Base-by-base conservation (phyloP, 2,888 invertebrate species). In the Odontocerum albicorne region DNA sequence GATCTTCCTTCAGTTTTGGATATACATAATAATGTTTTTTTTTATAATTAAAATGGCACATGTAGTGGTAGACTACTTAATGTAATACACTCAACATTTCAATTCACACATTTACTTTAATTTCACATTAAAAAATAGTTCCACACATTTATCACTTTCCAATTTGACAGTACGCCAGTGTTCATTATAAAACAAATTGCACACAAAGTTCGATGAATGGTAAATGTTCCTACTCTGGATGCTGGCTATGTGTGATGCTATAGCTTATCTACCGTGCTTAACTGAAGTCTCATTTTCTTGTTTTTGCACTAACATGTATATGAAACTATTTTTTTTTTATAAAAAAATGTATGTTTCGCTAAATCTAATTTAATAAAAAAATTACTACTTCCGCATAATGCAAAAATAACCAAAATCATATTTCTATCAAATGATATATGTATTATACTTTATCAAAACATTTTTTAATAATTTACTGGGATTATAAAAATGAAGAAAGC, bases 41-140 rank as follows among this genome's bases (percentile, higher is more conserved):
- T 40, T 31, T 59, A 59, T 53, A 44, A 44, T 55, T 58, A 56
- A 59, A 61, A 61, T 61, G 61, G 61, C 61, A 61, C 61, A 59
- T 56, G 39, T 47, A 55, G 60, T 60, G 60, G 60, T 60, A 57
- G 45, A 55, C 60, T 57, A 60, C 57, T 43, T 50, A 49, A 33
- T 33, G 10, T 10, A 33, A 33, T 6, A 33, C 13, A 12, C 6
- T 27, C 4, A 7, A 7, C 27, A 27, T 7, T 27, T 27, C 7
- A n/a, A 7, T 36, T 36, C 15, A 12, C 36, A 42, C 27, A 22
- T 20, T 12, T 16, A 39, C 15, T 42, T 13, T 19, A 40, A 8
- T 42, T 27, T 53, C 45, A 46, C 53, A 53, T 39, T 27, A 22
- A 45, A 45, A 32, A 27, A 27, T 27, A 16, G 33, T 42, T 49